Percentiles rank a stretch among this genome's conserved stretches.
These are phyloP conservation scores for Thalassophryne amazonica DNA, from an alignment of 2,797 vertebrate species.

Conservation along the genomic window DNA sequence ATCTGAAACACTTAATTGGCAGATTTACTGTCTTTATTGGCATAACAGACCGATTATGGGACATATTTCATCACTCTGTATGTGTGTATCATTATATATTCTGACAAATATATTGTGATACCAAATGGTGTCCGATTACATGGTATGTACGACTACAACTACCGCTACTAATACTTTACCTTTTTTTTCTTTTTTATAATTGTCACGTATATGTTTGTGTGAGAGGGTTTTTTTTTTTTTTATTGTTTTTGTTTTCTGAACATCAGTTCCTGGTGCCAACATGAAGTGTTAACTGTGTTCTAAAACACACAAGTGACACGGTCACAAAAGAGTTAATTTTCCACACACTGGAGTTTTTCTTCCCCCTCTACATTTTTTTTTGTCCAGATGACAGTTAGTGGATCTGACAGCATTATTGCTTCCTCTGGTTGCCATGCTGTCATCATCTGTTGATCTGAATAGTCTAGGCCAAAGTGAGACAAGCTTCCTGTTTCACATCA, in stretches of 20 bases:
- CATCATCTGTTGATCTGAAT: conserved; percentile 28
- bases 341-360: background rate
- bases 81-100: no score
- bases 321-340: conserved; percentile 6
- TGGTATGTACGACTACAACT: no score
- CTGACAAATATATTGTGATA: no score
- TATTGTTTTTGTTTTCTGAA: background rate
- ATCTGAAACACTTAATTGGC: background rate
- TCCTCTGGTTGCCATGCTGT: conserved; percentile 16
- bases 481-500: conserved; percentile 9
- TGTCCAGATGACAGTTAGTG: conserved; percentile 14
- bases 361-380: background rate
- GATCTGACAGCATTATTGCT: conserved; percentile 55
- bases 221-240: no score
- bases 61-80: background rate
- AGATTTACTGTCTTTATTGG: background rate
- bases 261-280: background rate
- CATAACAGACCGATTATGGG: background rate
- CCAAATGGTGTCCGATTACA: no score
- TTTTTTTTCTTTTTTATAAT: no score
- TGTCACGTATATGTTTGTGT: no score
- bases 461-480: conserved; percentile 47
- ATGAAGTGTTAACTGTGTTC: background rate
- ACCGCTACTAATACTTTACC: no score
- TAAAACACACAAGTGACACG: background rate